Evolutionary conservation across 2,797 vertebrate species (phyloP).

Genomic region (Melanotaenia trifasciata): DNA sequence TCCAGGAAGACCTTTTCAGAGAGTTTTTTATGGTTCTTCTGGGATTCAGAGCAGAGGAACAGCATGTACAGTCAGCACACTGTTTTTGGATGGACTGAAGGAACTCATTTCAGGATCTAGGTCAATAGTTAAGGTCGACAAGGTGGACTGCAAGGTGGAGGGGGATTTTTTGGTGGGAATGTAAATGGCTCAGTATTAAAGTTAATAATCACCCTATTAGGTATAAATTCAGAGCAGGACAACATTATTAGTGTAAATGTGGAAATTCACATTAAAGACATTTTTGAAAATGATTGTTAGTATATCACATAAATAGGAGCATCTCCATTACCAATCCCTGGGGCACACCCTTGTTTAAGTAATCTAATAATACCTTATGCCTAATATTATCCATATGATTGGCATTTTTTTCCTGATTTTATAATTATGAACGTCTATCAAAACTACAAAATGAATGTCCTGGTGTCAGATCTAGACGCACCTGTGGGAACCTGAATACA

Average conservation of each 20-base stretch:
- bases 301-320: not conserved
- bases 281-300: not conserved
- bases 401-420: not conserved
- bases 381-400: not conserved
- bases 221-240: not conserved
- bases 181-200: not conserved
- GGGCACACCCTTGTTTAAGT: not conserved
- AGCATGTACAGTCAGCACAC: not conserved
- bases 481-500: slow-evolving; percentile 49
- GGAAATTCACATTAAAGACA: not conserved
- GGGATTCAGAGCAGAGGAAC: not conserved
- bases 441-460: not conserved
- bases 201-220: not conserved
- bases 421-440: not conserved
- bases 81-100: not conserved
- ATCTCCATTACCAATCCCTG: not conserved
- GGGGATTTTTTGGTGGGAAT: too few relatives aligned
- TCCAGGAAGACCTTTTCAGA: not conserved
- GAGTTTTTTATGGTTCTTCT: not conserved
- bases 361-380: not conserved
- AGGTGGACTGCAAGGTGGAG: too few relatives aligned
- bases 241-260: not conserved
- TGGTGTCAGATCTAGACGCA: slow-evolving; percentile 47
- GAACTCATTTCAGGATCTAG: not conserved
- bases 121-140: not conserved